Percentiles rank a stretch among this genome's conserved stretches.
Conservation (phyloP, 2,888 invertebrate genomes). For the Camptogramma bilineatum region DNA sequence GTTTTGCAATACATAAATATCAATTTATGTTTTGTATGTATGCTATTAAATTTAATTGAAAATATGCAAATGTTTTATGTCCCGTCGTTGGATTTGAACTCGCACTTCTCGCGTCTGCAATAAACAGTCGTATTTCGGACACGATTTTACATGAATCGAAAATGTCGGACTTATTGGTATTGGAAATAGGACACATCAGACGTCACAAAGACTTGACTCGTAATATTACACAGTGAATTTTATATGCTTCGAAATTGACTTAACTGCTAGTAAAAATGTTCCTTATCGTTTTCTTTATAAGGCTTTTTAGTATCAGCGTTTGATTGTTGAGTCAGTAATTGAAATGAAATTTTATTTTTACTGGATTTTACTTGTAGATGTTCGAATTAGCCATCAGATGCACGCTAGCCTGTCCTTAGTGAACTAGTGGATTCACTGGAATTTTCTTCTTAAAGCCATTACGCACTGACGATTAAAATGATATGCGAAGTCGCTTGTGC, state of each 20-base stretch:
- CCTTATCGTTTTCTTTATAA: slow-evolving; percentile 24
- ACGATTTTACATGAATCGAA: neutral
- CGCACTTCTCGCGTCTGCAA: neutral
- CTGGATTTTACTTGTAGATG: neutral
- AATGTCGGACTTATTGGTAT: slow-evolving; percentile 31
- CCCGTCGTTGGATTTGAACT: neutral
- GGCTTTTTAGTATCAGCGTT: slow-evolving; percentile 7
- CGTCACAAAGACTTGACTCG: slow-evolving; percentile 22
- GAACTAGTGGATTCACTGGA: too few species aligned
- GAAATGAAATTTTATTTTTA: slow-evolving; percentile 12
- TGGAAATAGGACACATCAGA: slow-evolving; percentile 22
- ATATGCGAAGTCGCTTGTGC: too few species aligned
- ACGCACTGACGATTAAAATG: too few species aligned
- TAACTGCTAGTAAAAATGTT: slow-evolving; percentile 27
- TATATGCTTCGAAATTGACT: slow-evolving; percentile 29
- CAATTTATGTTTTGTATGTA: too few species aligned
- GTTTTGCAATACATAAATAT: neutral
- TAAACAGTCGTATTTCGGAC: neutral
- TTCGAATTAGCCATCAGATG: neutral
- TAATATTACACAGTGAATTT: neutral
- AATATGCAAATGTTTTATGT: neutral
- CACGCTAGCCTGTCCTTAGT: too few species aligned
- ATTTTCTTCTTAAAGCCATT: too few species aligned
- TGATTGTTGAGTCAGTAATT: slow-evolving; percentile 13
- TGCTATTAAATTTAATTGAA: too few species aligned